A percentile compares a stretch with the other conserved stretches of the same genome.
phyloP scores from a whole-genome alignment of 2,888 invertebrate species.

The Athetis lepigone region DNA sequence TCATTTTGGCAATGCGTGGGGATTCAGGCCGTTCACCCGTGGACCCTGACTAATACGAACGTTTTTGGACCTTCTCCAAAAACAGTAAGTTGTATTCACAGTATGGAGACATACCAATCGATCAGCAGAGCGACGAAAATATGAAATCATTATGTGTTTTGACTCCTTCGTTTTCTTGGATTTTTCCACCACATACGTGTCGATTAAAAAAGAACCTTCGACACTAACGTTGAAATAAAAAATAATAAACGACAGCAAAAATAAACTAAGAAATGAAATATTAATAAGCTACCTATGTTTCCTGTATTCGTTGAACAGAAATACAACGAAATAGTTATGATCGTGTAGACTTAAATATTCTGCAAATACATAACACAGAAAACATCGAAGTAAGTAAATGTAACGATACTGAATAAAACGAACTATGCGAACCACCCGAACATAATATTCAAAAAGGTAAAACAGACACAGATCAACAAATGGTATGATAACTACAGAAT shows the following conservation, averaged over 20 bases:
- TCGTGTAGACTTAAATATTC: conserved; percentile 36
- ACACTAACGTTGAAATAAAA: conserved; percentile 34
- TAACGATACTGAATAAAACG: conserved; percentile 43
- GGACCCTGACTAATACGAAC: conserved; percentile 76
- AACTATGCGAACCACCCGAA: conserved; percentile 60
- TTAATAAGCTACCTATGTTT: conserved; percentile 22
- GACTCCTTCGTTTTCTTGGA: conserved; percentile 28
- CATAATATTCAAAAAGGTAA: conserved; percentile 63
- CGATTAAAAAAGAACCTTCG: conserved; percentile 33
- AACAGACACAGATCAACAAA: conserved; percentile 73
- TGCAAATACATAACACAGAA: conserved; percentile 52
- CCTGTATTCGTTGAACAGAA: conserved; percentile 29
- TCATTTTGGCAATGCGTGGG: conserved; percentile 79
- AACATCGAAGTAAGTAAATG: conserved; percentile 23
- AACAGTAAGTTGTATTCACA: conserved; percentile 71
- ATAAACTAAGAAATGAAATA: conserved; percentile 31
- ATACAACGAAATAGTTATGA: conserved; percentile 34
- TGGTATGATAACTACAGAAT: conserved; percentile 68
- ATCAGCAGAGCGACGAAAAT: conserved; percentile 43
- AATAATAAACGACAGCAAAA: conserved; percentile 16
- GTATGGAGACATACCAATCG: conserved; percentile 48
- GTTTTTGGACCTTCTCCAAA: conserved; percentile 83
- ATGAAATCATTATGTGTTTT: conserved; percentile 23
- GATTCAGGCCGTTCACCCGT: conserved; percentile 82
- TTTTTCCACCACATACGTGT: conserved; percentile 31